phyloP scores from a whole-genome alignment of 2,113 vertebrate genomes.

The Trogon surrucura region DNA sequence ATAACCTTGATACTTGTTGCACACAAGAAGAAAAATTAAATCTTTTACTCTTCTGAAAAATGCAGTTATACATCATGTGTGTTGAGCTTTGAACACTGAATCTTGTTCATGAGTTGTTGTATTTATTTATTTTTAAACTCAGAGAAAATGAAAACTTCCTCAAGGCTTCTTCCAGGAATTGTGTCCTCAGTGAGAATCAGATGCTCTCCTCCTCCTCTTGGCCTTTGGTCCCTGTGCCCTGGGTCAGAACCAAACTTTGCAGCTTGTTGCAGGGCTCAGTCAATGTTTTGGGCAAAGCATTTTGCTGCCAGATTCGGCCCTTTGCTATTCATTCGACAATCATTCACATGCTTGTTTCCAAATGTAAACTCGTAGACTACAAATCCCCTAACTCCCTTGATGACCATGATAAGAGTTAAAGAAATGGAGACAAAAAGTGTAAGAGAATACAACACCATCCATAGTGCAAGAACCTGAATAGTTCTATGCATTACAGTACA shows the following conservation, averaged over 20 bases:
- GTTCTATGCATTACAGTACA: not conserved
- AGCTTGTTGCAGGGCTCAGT: not conserved
- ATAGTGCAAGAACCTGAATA: not conserved
- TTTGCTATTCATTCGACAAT: not conserved
- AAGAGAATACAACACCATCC: not conserved
- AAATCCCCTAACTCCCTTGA: not conserved
- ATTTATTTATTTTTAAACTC: not conserved
- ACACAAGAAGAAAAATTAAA: not conserved
- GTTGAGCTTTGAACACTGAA: not conserved
- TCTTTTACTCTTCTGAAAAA: not conserved
- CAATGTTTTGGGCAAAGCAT: not conserved
- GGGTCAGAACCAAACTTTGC: not conserved
- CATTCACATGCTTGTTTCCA: not conserved
- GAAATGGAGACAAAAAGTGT: not conserved
- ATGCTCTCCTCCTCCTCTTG: not conserved
- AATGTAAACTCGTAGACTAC: not conserved
- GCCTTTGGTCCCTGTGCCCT: not conserved
- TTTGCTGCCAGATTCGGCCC: accelerated
- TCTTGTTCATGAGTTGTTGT: not conserved
- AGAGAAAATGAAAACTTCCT: not conserved
- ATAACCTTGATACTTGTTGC: not conserved
- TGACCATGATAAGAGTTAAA: not conserved
- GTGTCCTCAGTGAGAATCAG: not conserved
- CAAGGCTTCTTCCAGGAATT: not conserved
- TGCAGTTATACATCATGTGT: not conserved